Evolutionary conservation across 2,797 vertebrate genomes (phyloP).

Genomic region (Lithobates sylvaticus): DNA sequence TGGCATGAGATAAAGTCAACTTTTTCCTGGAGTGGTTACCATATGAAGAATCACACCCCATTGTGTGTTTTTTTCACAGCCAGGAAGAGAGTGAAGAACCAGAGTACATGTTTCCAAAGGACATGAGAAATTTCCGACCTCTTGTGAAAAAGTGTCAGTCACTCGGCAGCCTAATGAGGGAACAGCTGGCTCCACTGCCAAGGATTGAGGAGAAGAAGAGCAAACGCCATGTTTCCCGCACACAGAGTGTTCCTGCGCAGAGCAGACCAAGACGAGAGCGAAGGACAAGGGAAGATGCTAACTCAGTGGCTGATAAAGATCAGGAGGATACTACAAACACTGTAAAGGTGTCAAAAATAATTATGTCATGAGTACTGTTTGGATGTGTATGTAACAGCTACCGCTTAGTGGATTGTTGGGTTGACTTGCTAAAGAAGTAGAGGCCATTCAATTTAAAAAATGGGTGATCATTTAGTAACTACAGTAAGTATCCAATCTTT

Average conservation of each 20-base stretch:
- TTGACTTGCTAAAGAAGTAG: background rate
- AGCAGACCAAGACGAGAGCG: conserved; percentile 64
- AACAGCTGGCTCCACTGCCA: conserved; percentile 20
- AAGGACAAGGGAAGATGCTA: conserved; percentile 65
- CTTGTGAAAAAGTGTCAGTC: conserved; percentile 80
- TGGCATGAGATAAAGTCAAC: background rate
- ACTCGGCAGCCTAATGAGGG: conserved; percentile 68
- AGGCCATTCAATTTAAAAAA: background rate
- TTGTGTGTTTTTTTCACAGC: conserved; percentile 55
- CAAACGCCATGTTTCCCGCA: conserved; percentile 77
- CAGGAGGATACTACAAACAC: background rate
- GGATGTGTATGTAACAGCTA: background rate
- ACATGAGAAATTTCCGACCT: conserved; percentile 85
- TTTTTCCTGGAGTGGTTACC: background rate
- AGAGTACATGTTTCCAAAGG: conserved; percentile 81
- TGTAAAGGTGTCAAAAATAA: conserved; percentile 5
- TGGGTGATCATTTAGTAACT: background rate
- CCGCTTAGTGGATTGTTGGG: background rate
- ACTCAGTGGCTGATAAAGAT: conserved; percentile 54
- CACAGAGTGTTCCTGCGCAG: conserved; percentile 87
- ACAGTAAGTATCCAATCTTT: background rate
- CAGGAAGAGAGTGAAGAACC: conserved; percentile 75
- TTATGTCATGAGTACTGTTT: background rate
- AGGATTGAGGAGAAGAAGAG: conserved; percentile 33
- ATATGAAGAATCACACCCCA: background rate